A percentile compares a stretch with the other conserved stretches of the same genome.
These are phyloP conservation scores for Morphnarchus princeps DNA, from an alignment of 2,113 vertebrate genomes.

Conservation along the genomic window DNA sequence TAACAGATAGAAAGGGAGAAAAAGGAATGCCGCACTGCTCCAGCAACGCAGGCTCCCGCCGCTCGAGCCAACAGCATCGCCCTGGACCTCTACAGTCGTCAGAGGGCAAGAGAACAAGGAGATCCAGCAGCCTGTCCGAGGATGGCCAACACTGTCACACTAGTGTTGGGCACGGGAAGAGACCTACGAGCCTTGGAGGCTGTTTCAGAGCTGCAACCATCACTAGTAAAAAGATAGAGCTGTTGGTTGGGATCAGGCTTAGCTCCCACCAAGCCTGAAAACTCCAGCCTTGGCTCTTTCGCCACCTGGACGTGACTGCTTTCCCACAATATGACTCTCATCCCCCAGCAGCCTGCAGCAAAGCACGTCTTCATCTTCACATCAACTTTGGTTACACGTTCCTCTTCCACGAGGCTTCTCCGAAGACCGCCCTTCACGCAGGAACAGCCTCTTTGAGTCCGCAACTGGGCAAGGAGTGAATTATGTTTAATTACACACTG, in stretches of 20 bases:
- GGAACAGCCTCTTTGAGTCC: not conserved
- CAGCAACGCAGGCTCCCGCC: rapidly evolving
- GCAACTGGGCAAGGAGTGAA: not conserved
- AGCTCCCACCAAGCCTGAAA: not conserved
- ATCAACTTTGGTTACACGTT: not conserved
- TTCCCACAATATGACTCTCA: not conserved
- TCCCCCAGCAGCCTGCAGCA: not conserved
- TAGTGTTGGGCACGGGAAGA: rapidly evolving
- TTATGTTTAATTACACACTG: not conserved
- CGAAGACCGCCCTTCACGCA: not conserved
- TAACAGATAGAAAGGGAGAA: rapidly evolving
- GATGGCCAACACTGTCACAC: not conserved
- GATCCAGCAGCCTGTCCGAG: not conserved
- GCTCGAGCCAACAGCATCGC: rapidly evolving
- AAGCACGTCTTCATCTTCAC: not conserved
- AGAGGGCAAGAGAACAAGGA: not conserved
- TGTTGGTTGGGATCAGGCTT: not conserved
- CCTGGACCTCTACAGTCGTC: too few relatives aligned
- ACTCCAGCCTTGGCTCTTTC: not conserved
- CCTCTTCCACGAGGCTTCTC: not conserved
- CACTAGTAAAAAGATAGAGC: not conserved
- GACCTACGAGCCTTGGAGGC: rapidly evolving
- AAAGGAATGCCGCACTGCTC: not conserved
- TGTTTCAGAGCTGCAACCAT: rapidly evolving
- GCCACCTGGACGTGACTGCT: not conserved